A percentile compares a stretch with the other conserved stretches of the same genome.
Evolutionary conservation across 2,797 vertebrate genomes (phyloP).

Genomic region (Spondyliosoma cantharus): DNA sequence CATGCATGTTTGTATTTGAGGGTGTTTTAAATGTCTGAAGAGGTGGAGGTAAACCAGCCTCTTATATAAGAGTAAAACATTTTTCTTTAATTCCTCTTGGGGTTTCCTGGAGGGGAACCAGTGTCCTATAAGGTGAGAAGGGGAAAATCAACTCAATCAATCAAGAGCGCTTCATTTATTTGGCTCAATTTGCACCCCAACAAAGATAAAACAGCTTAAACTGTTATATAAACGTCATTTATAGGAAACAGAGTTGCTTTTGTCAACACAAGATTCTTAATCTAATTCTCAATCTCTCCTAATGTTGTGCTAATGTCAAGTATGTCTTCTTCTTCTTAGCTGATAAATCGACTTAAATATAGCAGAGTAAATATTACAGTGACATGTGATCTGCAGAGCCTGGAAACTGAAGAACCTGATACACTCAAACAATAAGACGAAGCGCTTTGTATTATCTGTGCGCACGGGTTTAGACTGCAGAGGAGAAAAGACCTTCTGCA

Average conservation of each 20-base stretch:
- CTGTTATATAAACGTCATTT: no score
- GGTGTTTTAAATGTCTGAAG: background rate
- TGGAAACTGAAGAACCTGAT: background rate
- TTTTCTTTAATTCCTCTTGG: background rate
- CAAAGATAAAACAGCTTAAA: no score
- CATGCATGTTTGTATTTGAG: background rate
- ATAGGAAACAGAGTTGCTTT: no score
- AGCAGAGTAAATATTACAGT: no score
- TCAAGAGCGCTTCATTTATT: no score
- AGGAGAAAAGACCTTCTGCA: background rate
- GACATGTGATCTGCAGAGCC: background rate
- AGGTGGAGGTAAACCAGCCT: background rate
- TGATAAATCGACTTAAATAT: no score
- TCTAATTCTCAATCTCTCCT: no score
- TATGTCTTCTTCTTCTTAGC: background rate
- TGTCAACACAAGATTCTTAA: background rate
- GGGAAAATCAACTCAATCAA: no score
- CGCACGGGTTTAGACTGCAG: background rate
- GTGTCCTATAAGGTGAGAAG: background rate
- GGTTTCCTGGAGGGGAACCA: background rate
- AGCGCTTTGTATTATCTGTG: background rate
- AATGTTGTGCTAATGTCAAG: background rate
- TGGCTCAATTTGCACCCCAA: no score
- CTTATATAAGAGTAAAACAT: background rate
- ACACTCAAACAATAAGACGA: background rate